Base-by-base conservation (phyloP, 2,888 invertebrate genomes). In the Tridacna gigas region DNA sequence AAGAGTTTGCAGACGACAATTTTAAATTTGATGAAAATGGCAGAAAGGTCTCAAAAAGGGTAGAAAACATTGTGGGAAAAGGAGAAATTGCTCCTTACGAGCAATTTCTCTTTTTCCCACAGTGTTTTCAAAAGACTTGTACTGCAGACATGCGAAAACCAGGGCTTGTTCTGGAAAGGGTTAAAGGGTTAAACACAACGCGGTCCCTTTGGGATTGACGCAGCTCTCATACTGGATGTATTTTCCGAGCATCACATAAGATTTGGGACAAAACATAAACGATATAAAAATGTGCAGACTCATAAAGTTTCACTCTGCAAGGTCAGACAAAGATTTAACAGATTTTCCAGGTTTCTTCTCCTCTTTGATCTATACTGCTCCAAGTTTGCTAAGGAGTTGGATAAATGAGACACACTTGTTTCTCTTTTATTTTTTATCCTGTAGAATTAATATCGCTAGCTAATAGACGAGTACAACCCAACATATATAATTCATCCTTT, bases 231-330 rank as follows among this genome's bases (percentile, higher is more conserved):
- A 26, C 65, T 67, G 45, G n/a, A 45, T 45, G 45, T 67, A 67
- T 67, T 67, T 66, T 67, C 11, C 22, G 20, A 13, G 12, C 67
- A 67, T 67, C 13, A 45, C 67, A 67, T 45, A 45, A 45, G 37
- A n/a, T 67, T 12, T 18, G 67, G 45, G 67, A 45, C 67, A 37
- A 5, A 28, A 22, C 67, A 45, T 67, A 67, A 67, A 67, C 45
- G 45, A 51, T 71, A 71, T 71, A 71, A 71, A 71, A 20, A 25
- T n/a, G 12, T 22, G 71, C 51, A 71, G 71, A 71, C 71, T 51
- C 71, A 71, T 71, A 51, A 71, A 71, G n/a, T 71, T 71, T 47
- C 12, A n/a, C 51, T 13, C 71, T 12, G n/a, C 15, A 22, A 47
- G 22, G 47, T 51, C 51, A 26, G 20, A 26, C 71, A 71, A 26